These are phyloP conservation scores for Pelmatolapia mariae DNA, from an alignment of 2,113 vertebrate genomes.

Conservation along the genomic window DNA sequence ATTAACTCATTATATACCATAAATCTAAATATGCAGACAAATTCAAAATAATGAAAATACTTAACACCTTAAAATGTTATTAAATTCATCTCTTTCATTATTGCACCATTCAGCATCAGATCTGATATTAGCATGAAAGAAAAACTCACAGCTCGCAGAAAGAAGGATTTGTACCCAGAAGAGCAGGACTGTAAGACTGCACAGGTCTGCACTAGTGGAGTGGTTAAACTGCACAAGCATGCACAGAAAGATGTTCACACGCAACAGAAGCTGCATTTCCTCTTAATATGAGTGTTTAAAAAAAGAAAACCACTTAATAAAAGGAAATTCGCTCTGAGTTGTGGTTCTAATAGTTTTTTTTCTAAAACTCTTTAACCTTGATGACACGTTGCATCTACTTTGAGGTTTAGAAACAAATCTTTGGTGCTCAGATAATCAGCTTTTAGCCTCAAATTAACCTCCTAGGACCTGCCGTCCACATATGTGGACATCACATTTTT, in stretches of 20 bases:
- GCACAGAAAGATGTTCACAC: not conserved
- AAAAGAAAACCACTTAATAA: not conserved
- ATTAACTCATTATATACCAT: not conserved
- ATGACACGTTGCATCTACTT: fast-evolving
- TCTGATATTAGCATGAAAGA: not conserved
- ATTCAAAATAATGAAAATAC: not conserved
- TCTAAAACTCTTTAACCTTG: fast-evolving
- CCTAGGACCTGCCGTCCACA: no score
- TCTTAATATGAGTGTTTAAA: not conserved
- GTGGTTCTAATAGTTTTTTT: not conserved
- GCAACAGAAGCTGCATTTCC: fast-evolving
- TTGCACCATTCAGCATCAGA: fast-evolving
- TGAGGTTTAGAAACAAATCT: not conserved
- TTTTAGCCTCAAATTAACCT: not conserved
- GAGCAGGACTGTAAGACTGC: conserved; percentile 66
- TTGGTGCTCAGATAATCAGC: not conserved
- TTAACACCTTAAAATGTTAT: not conserved
- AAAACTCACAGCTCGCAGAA: conserved; percentile 46
- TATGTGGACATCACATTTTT: no score
- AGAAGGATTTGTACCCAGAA: conserved; percentile 61
- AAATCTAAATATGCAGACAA: not conserved
- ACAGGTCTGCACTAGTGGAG: conserved; percentile 70
- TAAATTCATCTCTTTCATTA: not conserved
- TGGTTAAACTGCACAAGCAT: not conserved
- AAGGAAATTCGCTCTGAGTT: fast-evolving